These are phyloP conservation scores for Pterostichus madidus DNA, from an alignment of 2,888 invertebrate genomes.

Conservation along the genomic window DNA sequence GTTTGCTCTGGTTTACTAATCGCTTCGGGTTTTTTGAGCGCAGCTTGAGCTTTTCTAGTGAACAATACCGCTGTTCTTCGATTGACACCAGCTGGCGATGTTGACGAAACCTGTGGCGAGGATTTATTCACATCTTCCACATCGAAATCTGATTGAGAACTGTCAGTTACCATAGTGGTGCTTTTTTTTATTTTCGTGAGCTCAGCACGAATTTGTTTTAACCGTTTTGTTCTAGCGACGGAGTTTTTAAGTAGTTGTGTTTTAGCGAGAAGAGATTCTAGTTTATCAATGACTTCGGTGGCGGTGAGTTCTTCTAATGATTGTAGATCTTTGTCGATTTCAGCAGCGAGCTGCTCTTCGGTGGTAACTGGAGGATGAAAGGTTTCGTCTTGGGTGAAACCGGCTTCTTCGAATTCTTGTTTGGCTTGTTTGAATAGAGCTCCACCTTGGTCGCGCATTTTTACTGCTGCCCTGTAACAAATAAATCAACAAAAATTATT, in stretches of 20 bases:
- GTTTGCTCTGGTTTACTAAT: constrained; percentile 45
- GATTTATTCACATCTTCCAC: constrained; percentile 73
- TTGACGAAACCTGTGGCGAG: constrained; percentile 73
- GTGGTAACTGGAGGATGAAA: constrained; percentile 69
- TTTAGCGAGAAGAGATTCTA: constrained; percentile 83
- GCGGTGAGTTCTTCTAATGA: constrained; percentile 75
- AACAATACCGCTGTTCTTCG: constrained; percentile 88
- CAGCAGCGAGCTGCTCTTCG: constrained; percentile 78
- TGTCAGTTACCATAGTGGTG: constrained; percentile 71
- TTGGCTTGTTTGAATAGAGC: constrained; percentile 88
- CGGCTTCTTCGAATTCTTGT: constrained; percentile 84
- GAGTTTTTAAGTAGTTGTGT: constrained; percentile 82
- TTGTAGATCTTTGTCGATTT: constrained; percentile 80
- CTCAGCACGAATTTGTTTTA: constrained; percentile 80
- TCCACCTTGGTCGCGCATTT: constrained; percentile 93
- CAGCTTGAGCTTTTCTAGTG: constrained; percentile 83
- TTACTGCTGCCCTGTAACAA: constrained; percentile 85
- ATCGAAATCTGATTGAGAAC: constrained; percentile 75
- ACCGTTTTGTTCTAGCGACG: constrained; percentile 80
- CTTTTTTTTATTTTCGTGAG: constrained; percentile 79
- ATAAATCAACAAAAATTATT: not conserved
- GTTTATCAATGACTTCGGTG: constrained; percentile 76
- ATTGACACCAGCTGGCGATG: constrained; percentile 81
- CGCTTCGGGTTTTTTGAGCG: constrained; percentile 69
- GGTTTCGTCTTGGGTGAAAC: constrained; percentile 77